Base-by-base conservation (phyloP, 2,888 invertebrate genomes). In the Lochmaea crataegi region DNA sequence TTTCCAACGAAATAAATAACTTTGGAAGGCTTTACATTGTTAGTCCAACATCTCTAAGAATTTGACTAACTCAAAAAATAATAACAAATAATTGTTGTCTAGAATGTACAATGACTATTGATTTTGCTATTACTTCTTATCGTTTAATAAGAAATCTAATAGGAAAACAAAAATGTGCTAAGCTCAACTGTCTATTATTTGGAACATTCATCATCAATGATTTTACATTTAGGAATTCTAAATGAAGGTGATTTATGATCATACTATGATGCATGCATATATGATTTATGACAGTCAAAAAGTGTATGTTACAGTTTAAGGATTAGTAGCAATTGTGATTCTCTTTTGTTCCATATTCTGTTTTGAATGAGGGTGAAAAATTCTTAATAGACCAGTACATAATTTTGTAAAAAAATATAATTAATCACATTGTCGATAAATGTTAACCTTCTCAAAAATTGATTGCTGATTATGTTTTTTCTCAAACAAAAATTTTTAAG, bases 231-330 rank as follows among this genome's bases (percentile, higher is more conserved):
- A 22, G 42, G 12, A 42, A 18, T 18, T 61, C 10, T 6, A 12
- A 18, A 63, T 63, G 0, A 14, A 32, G 11, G 12, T 63, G 61
- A 63, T 63, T 63, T 4, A 63, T 63, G 61, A 45, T 16, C 61
- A 11, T 38, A 42, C 11, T 42, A 12, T 42, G 41, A 63, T 63
- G 61, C 42, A 63, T 63, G 61, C 42, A 63, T 11, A 53, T 53
- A 42, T 63, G 41, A 63, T 63, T 63, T 63, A 63, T 63, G 61
- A 10, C 9, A 22, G 7, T 38, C 42, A 42, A 63, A 63, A 63
- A 63, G 7, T 63, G 61, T 63, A 63, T 42, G 61, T 38, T 14
- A 53, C 53, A 18, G 53, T 6, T 53, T 53, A 9, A 53, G 18
- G 18, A 53, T 16, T 53, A 53, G 53, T 11, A 18, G 53, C 53